These are phyloP conservation scores for Pegoplata infirma DNA, from an alignment of 2,888 invertebrate species.

Conservation along the genomic window DNA sequence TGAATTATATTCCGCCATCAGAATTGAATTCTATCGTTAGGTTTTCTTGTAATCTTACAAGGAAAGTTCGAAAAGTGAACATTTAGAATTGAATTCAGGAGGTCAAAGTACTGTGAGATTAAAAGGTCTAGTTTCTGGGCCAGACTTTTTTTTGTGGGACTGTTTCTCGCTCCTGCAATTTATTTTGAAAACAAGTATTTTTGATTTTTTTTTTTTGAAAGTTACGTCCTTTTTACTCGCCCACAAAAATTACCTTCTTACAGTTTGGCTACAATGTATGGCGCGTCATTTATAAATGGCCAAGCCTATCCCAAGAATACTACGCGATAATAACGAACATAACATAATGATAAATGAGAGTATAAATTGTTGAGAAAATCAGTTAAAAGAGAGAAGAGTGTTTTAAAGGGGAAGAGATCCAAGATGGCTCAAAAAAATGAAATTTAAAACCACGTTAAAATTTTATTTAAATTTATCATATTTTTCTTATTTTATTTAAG, in stretches of 20 bases:
- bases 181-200: no score
- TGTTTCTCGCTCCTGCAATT: no score
- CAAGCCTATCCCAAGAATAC: neutral
- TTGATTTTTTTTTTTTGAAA: neutral
- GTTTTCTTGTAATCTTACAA: no score
- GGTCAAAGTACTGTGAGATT: no score
- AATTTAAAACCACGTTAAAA: neutral
- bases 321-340: neutral
- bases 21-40: no score
- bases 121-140: no score
- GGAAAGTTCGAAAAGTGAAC: no score
- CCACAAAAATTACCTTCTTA: conserved; percentile 13
- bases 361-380: no score
- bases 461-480: neutral
- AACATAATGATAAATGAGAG: neutral
- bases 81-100: no score
- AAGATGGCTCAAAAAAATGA: neutral
- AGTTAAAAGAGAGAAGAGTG: neutral
- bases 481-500: neutral
- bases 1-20: no score
- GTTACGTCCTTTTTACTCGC: neutral
- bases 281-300: neutral
- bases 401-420: neutral
- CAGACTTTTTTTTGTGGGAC: no score
- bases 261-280: neutral